A percentile compares a stretch with the other conserved stretches of the same genome.
Evolutionary conservation across 2,113 vertebrate species (phyloP).

Genomic region (Silurus meridionalis): DNA sequence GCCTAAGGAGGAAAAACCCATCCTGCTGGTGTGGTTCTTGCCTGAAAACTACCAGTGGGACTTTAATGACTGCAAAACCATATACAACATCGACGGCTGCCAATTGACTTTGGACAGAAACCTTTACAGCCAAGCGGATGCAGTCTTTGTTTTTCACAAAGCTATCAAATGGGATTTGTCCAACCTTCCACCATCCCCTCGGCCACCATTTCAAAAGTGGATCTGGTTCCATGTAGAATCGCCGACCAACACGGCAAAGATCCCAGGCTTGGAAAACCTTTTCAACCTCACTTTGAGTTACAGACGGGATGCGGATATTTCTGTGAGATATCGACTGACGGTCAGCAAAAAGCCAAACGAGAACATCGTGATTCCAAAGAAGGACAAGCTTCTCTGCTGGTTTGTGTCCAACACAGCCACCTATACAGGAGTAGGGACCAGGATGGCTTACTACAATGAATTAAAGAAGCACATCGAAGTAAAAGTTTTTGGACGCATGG

Average conservation of each 20-base stretch:
- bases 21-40: slow-evolving; percentile 85
- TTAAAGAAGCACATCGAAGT: slow-evolving; percentile 82
- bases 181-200: slow-evolving; percentile 80
- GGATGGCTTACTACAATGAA: slow-evolving; percentile 76
- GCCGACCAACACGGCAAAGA: slow-evolving; percentile 77
- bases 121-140: slow-evolving; percentile 76
- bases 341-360: slow-evolving; percentile 71
- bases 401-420: slow-evolving; percentile 78
- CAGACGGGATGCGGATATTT: slow-evolving; percentile 83
- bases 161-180: slow-evolving; percentile 80
- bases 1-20: slow-evolving; percentile 68
- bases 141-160: slow-evolving; percentile 80
- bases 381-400: slow-evolving; percentile 86
- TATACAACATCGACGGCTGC: slow-evolving; percentile 82
- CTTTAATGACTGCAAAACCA: slow-evolving; percentile 72
- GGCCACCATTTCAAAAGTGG: slow-evolving; percentile 84
- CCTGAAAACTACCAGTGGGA: slow-evolving; percentile 81
- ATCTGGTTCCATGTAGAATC: slow-evolving; percentile 88
- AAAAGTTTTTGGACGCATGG: slow-evolving; percentile 75
- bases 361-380: slow-evolving; percentile 79
- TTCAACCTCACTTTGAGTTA: slow-evolving; percentile 87
- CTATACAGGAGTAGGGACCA: slow-evolving; percentile 68
- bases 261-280: slow-evolving; percentile 78
- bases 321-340: slow-evolving; percentile 78
- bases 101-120: slow-evolving; percentile 63